Conservation (phyloP, 2,113 vertebrate species). For the Tor tambroides region DNA sequence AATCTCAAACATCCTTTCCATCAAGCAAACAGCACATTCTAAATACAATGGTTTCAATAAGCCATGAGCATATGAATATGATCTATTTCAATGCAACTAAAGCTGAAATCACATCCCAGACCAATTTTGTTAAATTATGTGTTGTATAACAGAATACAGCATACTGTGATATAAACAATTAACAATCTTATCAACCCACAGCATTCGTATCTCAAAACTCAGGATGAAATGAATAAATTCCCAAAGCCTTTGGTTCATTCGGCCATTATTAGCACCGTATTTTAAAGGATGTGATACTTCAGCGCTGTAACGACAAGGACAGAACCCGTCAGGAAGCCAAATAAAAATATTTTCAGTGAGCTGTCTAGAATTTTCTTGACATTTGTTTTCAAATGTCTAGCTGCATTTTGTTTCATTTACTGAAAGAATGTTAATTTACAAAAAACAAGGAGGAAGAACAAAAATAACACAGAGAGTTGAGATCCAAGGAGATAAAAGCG, state of each 20-base stretch:
- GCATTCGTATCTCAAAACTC: slow-evolving; percentile 63
- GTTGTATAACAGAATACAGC: not conserved
- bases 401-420: slow-evolving; percentile 31
- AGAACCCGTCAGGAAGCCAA: not conserved
- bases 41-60: slow-evolving; percentile 5
- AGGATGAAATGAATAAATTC: slow-evolving; percentile 31
- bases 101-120: slow-evolving; percentile 2
- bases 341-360: not conserved
- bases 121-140: not conserved
- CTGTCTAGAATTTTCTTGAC: not conserved
- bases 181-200: not conserved
- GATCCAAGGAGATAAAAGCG: not conserved
- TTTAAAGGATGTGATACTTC: slow-evolving; percentile 53
- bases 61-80: slow-evolving; percentile 21
- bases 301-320: not conserved
- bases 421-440: not conserved
- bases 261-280: slow-evolving; percentile 56
- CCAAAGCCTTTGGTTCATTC: slow-evolving; percentile 59
- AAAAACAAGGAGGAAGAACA: not conserved
- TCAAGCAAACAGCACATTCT: not conserved
- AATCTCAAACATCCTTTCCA: not conserved
- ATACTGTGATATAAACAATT: not conserved
- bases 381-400: slow-evolving; percentile 28
- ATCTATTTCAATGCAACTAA: not conserved
- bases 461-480: not conserved